Evolutionary conservation across 2,888 invertebrate species (phyloP), one percentile per base, ranked within the genome.

Genomic region (Colletes collaris): DNA sequence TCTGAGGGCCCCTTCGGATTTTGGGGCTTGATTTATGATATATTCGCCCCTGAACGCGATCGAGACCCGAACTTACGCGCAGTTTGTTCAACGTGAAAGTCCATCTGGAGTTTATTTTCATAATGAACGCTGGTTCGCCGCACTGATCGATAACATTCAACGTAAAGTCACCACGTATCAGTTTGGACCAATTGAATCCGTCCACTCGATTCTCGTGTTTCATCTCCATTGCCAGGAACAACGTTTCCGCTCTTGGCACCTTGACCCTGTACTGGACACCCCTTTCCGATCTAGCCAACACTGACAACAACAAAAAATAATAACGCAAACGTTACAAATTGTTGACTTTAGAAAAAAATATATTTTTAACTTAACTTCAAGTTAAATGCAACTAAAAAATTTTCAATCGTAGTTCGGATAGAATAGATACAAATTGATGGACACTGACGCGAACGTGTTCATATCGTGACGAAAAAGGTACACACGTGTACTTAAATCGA

Each of bases 81-180:
- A 89, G 80, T 60, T 83, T 86, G 60, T 86, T 87, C 44, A 90
- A 88, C 0, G 89, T 35, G 76, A 86, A 90, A 40, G 87, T 88
- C 87, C 88, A 90, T 35, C 83, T 86, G 7, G 88, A 56, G 52
- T 92, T 91, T 65, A 92, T 91, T 35, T 70, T 85, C 55, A 98
- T 94, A 76, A 96, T 95, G 90, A 98, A 94, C 0, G 97, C 97
- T 92, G 97, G 97, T 89, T 97, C 96, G 81, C 97, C 95, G n/a
- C 96, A 95, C 91, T 95, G 96, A 92, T 98, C 98, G 80, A 96
- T 95, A 0, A 98, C 93, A 88, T 96, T 96, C 94, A 98, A 96
- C 80, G 94, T 94, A 92, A 97, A 97, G 27, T 85, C 70, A 0
- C 96, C 95, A 3, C 19, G 46, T 3, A 63, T 44, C 1, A 80